Percentiles rank a stretch among this genome's conserved stretches.
Conservation (phyloP, 2,113 vertebrate genomes). For the Lagenorhynchus albirostris region DNA sequence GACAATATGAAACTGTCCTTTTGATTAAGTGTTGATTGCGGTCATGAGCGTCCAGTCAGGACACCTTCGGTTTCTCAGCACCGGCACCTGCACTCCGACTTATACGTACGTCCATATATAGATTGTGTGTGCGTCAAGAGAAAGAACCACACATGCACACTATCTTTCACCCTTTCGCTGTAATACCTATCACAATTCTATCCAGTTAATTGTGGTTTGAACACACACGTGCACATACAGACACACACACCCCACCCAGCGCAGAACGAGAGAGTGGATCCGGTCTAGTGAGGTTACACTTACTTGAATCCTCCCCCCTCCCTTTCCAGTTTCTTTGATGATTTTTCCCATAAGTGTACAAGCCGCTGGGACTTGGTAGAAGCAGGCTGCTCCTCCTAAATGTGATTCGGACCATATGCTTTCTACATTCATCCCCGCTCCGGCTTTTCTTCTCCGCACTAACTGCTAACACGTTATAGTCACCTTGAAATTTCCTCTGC, state of each 20-base stretch:
- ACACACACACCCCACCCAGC: not conserved
- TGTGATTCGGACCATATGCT: conserved; percentile 82
- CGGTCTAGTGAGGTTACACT: conserved; percentile 30
- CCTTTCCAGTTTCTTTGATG: conserved; percentile 28
- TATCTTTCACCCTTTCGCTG: not conserved
- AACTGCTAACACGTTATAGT: conserved; percentile 90
- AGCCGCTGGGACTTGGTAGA: conserved; percentile 30
- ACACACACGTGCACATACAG: not conserved
- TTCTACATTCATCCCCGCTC: conserved; percentile 72
- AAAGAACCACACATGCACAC: not conserved
- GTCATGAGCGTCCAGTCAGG: not conserved
- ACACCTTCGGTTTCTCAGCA: not conserved
- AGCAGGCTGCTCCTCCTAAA: conserved; percentile 59
- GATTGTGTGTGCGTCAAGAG: not conserved
- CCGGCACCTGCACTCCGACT: not conserved
- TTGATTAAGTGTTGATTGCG: not conserved
- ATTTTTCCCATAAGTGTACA: conserved; percentile 54
- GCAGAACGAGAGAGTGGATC: not conserved
- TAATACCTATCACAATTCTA: conserved; percentile 21
- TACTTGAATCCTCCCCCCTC: not conserved
- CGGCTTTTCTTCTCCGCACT: conserved; percentile 76
- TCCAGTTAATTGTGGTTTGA: conserved; percentile 27
- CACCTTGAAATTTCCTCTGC: conserved; percentile 98
- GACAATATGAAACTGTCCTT: conserved; percentile 14
- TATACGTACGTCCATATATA: not conserved